Evolutionary conservation across 2,797 vertebrate genomes (phyloP).

Genomic region (Enteromius radiatus): DNA sequence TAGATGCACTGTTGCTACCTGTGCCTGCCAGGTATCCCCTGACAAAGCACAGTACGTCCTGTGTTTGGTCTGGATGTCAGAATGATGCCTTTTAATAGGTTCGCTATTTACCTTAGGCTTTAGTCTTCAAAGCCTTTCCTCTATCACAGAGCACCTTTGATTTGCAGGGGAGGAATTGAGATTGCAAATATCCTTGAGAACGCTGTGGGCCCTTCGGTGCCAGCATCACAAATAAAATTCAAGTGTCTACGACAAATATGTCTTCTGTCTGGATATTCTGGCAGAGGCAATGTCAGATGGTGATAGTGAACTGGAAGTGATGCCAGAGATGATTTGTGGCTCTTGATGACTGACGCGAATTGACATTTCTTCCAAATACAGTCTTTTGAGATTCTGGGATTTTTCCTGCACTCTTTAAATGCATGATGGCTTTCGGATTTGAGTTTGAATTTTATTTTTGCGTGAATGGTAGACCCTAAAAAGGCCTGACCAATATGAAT

Average conservation of each 20-base stretch:
- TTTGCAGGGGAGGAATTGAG: not conserved
- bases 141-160: conserved; percentile 24
- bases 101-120: conserved; percentile 42
- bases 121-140: conserved; percentile 24
- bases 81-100: conserved; percentile 35
- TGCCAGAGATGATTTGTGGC: conserved; percentile 1
- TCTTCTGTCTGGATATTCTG: conserved; percentile 32
- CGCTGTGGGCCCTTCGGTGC: not conserved
- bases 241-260: conserved; percentile 17
- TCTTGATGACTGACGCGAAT: not conserved
- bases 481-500: not conserved
- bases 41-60: conserved; percentile 25
- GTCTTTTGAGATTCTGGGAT: not conserved
- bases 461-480: not conserved
- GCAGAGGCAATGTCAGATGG: conserved; percentile 16
- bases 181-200: conserved; percentile 21
- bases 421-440: not conserved
- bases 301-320: not conserved
- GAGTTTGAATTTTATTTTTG: not conserved
- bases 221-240: conserved; percentile 9
- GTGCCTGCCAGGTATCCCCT: conserved; percentile 15
- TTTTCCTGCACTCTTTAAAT: not conserved
- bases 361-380: not conserved
- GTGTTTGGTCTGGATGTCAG: conserved; percentile 40
- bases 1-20: conserved; percentile 29